phyloP scores from a whole-genome alignment of 1,140 invertebrate species.

The Micrasema minimum region DNA sequence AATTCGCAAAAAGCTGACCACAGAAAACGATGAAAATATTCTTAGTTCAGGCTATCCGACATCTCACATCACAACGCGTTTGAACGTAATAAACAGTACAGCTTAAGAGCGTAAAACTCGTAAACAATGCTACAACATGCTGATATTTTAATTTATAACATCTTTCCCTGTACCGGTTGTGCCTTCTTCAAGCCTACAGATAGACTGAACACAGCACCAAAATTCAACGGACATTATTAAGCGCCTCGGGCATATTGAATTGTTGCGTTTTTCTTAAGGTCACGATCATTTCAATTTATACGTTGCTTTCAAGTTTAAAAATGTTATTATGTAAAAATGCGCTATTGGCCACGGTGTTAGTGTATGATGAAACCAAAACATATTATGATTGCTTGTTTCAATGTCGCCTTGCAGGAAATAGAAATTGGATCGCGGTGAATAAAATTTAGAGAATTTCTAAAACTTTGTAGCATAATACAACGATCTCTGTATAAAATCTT shows the following conservation, averaged over 20 bases:
- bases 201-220: constrained; percentile 2
- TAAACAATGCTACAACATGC: not conserved
- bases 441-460: too few relatives aligned
- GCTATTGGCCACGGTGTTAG: not conserved
- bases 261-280: constrained; percentile 32
- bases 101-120: not conserved
- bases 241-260: constrained; percentile 5
- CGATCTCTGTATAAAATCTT: too few relatives aligned
- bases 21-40: not conserved
- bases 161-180: constrained; percentile 13
- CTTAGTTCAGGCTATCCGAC: not conserved
- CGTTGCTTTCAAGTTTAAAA: constrained; percentile 30
- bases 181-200: constrained; percentile 2
- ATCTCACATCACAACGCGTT: not conserved
- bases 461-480: too few relatives aligned
- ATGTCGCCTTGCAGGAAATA: constrained; percentile 4
- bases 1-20: not conserved
- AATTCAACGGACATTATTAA: not conserved
- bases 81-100: not conserved
- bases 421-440: not conserved
- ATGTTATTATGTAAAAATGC: constrained; percentile 3
- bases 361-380: constrained; percentile 12
- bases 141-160: constrained; percentile 28
- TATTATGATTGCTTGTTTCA: not conserved
- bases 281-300: constrained; percentile 25